Evolutionary conservation across 2,797 vertebrate genomes (phyloP).

Genomic region (Aselliscus stoliczkanus): DNA sequence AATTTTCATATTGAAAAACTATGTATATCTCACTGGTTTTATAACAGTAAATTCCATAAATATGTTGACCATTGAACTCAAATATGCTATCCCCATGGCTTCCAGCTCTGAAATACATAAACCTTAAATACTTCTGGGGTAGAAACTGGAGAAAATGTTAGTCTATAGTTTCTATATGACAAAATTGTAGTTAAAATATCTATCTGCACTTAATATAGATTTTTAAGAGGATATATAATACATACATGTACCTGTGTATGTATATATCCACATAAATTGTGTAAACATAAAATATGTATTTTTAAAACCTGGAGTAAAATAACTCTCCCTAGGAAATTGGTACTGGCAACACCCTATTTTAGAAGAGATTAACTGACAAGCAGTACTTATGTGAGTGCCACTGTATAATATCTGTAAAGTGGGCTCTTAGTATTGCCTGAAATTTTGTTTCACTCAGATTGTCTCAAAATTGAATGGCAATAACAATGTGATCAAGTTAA

Average conservation of each 20-base stretch:
- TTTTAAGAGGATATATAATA: not conserved
- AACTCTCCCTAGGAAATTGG: not conserved
- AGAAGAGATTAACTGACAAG: not conserved
- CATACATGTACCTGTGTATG: fast-evolving
- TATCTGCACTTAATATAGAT: not conserved
- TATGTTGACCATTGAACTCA: not conserved
- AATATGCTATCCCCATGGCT: not conserved
- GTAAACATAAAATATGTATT: not conserved
- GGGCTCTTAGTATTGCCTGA: not conserved
- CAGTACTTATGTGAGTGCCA: not conserved
- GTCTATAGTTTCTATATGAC: not conserved
- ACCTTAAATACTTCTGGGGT: not conserved
- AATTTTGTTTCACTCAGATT: not conserved
- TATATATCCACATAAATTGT: no score
- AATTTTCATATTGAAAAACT: not conserved
- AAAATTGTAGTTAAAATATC: not conserved
- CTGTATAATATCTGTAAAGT: not conserved
- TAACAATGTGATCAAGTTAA: not conserved
- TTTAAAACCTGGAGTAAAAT: not conserved
- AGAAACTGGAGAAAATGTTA: not conserved
- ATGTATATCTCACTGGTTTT: not conserved
- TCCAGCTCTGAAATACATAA: not conserved
- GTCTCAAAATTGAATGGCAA: not conserved
- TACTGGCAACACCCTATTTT: not conserved
- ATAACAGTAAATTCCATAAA: not conserved